Conservation (phyloP, 2,888 invertebrate species). For the Tyria jacobaeae region DNA sequence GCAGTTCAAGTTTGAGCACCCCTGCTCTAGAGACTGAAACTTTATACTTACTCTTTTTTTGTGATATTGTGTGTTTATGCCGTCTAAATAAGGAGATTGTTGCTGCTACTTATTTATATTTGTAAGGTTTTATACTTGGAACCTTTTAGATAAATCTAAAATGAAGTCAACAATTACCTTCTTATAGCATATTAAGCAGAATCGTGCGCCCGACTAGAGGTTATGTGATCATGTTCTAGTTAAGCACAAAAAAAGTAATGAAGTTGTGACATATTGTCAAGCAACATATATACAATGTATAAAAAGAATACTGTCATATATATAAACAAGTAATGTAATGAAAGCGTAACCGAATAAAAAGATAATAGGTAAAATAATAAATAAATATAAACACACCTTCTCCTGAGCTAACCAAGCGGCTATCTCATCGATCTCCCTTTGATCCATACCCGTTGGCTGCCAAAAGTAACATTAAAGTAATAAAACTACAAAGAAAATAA, state of each 20-base stretch:
- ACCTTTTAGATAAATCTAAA: too few species aligned
- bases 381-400: conserved; percentile 84
- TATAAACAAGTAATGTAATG: not conserved
- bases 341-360: conserved; percentile 13
- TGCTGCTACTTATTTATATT: too few species aligned
- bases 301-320: not conserved
- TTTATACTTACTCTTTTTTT: too few species aligned
- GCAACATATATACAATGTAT: conserved; percentile 8
- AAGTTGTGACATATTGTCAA: not conserved
- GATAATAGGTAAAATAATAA: conserved; percentile 38
- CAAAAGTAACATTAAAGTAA: conserved; percentile 50
- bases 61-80: too few species aligned
- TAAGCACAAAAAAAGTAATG: not conserved
- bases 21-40: too few species aligned
- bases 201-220: not conserved
- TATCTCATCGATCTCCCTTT: conserved; percentile 97
- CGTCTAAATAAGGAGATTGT: too few species aligned
- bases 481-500: conserved; percentile 47
- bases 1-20: too few species aligned
- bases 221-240: not conserved
- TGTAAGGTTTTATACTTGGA: too few species aligned
- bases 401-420: conserved; percentile 97
- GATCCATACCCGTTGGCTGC: conserved; percentile 87
- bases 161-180: too few species aligned
- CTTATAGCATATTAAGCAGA: not conserved